Evolutionary conservation across 2,797 vertebrate genomes (phyloP).

Genomic region (Acipenser ruthenus): DNA sequence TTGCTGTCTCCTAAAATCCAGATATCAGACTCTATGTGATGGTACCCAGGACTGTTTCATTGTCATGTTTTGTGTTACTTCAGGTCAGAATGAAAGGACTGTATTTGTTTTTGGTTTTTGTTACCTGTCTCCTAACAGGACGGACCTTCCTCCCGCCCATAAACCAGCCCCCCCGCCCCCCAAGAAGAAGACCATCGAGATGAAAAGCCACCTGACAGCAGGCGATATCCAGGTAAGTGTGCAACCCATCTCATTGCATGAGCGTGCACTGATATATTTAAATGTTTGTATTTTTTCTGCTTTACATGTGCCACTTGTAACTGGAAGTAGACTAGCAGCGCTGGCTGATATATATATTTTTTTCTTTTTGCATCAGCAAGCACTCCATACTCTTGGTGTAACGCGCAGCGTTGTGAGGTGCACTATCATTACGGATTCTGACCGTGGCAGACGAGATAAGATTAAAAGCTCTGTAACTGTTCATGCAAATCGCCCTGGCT

Average conservation of each 20-base stretch:
- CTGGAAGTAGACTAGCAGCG: background rate
- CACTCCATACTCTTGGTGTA: conserved; percentile 13
- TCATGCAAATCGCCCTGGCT: no score
- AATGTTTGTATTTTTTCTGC: conserved; percentile 6
- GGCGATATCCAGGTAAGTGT: conserved; percentile 76
- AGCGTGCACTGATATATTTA: background rate
- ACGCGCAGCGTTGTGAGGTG: conserved; percentile 13
- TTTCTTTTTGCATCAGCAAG: conserved; percentile 19
- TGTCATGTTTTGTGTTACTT: conserved; percentile 11
- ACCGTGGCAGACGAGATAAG: conserved; percentile 23
- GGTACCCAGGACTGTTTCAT: conserved; percentile 4
- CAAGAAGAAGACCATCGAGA: conserved; percentile 70
- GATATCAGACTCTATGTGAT: conserved; percentile 50
- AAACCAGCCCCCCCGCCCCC: conserved; percentile 71
- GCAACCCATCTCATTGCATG: background rate
- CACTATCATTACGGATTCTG: conserved; percentile 16
- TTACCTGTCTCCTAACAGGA: conserved; percentile 45
- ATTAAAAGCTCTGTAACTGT: conserved; percentile 13
- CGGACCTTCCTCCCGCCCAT: conserved; percentile 69
- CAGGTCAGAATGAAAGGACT: background rate
- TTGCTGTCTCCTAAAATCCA: conserved; percentile 47
- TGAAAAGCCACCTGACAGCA: conserved; percentile 71
- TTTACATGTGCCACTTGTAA: background rate
- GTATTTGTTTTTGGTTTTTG: conserved; percentile 19
- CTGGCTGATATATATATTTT: background rate